Evolutionary conservation across 2,113 vertebrate species (phyloP).

Genomic region (Entomyzon cyanotis): DNA sequence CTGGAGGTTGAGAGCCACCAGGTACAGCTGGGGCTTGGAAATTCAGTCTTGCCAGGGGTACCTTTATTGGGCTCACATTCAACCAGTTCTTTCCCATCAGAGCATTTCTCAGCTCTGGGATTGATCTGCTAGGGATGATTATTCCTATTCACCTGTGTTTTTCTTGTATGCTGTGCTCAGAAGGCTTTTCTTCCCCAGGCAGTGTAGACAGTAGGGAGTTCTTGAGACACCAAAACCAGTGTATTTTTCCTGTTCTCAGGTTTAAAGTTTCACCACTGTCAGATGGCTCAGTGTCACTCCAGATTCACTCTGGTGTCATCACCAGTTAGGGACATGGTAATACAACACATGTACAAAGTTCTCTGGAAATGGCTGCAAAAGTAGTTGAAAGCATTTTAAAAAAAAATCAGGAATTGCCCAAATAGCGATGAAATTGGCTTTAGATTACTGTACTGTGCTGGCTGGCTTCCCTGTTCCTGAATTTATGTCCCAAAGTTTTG

Average conservation of each 20-base stretch:
- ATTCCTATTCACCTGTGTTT: accelerated
- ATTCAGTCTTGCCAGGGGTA: accelerated
- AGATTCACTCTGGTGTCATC: neutral
- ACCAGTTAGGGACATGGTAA: too few species aligned
- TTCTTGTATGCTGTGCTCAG: neutral
- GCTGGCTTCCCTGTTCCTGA: neutral
- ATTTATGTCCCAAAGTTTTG: neutral
- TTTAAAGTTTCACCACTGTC: neutral
- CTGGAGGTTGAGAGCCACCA: neutral
- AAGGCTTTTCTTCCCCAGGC: neutral
- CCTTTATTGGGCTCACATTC: neutral
- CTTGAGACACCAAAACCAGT: neutral
- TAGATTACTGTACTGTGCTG: neutral
- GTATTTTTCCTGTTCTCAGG: neutral
- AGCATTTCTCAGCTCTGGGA: neutral
- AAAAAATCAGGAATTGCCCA: neutral
- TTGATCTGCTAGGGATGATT: neutral
- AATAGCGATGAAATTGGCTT: neutral
- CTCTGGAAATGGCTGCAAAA: neutral
- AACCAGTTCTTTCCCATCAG: neutral
- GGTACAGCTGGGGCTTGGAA: neutral
- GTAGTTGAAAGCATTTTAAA: neutral
- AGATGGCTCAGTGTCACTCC: neutral
- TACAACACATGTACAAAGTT: neutral
- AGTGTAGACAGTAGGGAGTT: accelerated